Evolutionary conservation across 2,888 invertebrate species (phyloP).

Genomic region (Clostera curtula): DNA sequence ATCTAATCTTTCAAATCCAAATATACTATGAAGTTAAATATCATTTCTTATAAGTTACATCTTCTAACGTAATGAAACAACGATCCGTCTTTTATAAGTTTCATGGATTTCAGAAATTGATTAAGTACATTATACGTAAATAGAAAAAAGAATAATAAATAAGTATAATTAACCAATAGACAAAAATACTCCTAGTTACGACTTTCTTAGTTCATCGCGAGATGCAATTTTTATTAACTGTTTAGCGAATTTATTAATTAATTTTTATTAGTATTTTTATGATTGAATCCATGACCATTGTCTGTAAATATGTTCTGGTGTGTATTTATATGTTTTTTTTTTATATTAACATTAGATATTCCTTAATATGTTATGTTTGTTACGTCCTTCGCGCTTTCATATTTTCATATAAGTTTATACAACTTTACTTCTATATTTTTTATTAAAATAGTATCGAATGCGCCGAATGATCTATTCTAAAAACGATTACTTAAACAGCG

Average conservation of each 20-base stretch:
- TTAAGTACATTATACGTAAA: slow-evolving; percentile 70
- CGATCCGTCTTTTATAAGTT: slow-evolving; percentile 67
- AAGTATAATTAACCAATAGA: slow-evolving; percentile 63
- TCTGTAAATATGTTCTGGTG: slow-evolving; percentile 66
- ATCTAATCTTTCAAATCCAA: slow-evolving; percentile 23
- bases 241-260: slow-evolving; percentile 68
- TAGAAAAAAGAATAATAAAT: slow-evolving; percentile 54
- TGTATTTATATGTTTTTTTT: slow-evolving; percentile 40
- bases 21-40: slow-evolving; percentile 15
- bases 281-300: slow-evolving; percentile 43
- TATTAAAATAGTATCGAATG: slow-evolving; percentile 33
- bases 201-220: slow-evolving; percentile 53
- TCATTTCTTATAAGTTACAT: slow-evolving; percentile 21
- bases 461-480: slow-evolving; percentile 40
- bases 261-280: slow-evolving; percentile 39
- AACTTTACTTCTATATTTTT: slow-evolving; percentile 40
- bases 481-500: slow-evolving; percentile 13
- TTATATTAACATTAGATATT: slow-evolving; percentile 40
- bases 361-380: slow-evolving; percentile 38
- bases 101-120: slow-evolving; percentile 54
- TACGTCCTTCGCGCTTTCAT: slow-evolving; percentile 35
- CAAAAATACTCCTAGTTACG: slow-evolving; percentile 59
- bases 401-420: slow-evolving; percentile 40
- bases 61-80: slow-evolving; percentile 35
- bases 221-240: slow-evolving; percentile 50